These are phyloP conservation scores for Synanthedon tipuliformis DNA, from an alignment of 2,888 invertebrate species.

Conservation along the genomic window DNA sequence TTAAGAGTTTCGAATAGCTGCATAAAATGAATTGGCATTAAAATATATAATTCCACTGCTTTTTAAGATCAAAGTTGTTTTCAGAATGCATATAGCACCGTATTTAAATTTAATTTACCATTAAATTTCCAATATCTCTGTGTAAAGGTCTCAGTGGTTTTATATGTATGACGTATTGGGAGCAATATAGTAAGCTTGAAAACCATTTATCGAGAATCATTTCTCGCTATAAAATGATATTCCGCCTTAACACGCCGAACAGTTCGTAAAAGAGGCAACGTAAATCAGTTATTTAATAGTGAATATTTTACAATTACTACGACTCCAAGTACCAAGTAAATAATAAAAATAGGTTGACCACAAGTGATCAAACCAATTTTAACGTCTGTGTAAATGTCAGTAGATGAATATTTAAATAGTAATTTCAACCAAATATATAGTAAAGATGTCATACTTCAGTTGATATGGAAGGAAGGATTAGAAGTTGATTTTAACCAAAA, in stretches of 20 bases:
- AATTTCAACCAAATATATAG: not conserved
- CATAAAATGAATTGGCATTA: slow-evolving; percentile 19
- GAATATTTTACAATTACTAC: slow-evolving; percentile 51
- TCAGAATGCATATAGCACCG: not conserved
- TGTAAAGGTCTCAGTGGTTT: slow-evolving; percentile 27
- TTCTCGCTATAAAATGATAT: slow-evolving; percentile 38
- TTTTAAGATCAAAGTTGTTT: not conserved
- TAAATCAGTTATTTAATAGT: slow-evolving; percentile 47
- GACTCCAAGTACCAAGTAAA: slow-evolving; percentile 21
- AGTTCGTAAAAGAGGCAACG: slow-evolving; percentile 18
- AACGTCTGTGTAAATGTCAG: slow-evolving; percentile 27
- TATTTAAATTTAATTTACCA: not conserved
- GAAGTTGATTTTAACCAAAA: too few relatives aligned
- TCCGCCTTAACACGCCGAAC: slow-evolving; percentile 19
- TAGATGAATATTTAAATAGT: slow-evolving; percentile 29
- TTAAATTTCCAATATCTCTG: not conserved
- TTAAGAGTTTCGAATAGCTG: slow-evolving; percentile 20
- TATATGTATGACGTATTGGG: slow-evolving; percentile 35
- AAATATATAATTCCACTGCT: not conserved
- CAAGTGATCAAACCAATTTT: slow-evolving; percentile 24
- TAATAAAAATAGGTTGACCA: slow-evolving; percentile 23
- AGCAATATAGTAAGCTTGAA: slow-evolving; percentile 42
- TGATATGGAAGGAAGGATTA: too few relatives aligned
- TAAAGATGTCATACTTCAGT: not conserved
- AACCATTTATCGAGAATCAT: slow-evolving; percentile 38